Conservation (phyloP, 2,113 vertebrate species). For the Megalops atlanticus region DNA sequence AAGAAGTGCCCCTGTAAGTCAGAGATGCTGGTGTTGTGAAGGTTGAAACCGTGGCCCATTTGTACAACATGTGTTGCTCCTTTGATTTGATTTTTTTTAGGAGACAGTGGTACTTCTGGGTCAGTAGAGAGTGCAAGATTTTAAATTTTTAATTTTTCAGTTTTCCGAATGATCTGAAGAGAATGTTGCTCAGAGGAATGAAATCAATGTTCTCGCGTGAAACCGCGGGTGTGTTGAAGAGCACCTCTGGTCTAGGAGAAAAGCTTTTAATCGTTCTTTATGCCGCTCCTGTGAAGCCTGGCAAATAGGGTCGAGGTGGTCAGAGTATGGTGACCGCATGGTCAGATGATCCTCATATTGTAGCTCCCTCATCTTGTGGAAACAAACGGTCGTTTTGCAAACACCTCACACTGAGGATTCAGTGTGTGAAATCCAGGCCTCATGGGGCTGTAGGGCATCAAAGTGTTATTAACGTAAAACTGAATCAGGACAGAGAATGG, state of each 20-base stretch:
- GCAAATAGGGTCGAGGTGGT: too few species aligned
- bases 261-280: too few species aligned
- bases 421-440: slow-evolving; percentile 53
- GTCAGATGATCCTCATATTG: neutral
- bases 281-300: too few species aligned
- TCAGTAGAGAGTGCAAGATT: neutral
- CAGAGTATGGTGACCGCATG: too few species aligned
- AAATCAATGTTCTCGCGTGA: neutral
- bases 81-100: too few species aligned
- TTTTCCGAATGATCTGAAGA: neutral
- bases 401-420: neutral
- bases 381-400: slow-evolving; percentile 1
- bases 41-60: neutral
- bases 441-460: neutral
- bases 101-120: neutral
- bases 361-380: slow-evolving; percentile 7
- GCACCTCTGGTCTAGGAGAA: neutral
- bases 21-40: neutral
- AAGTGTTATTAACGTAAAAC: neutral
- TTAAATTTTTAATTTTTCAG: neutral
- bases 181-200: neutral
- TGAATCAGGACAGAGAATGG: slow-evolving; percentile 46
- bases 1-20: neutral
- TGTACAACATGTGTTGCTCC: neutral
- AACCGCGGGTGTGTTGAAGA: neutral